Base-by-base conservation (phyloP, 2,888 invertebrate species). In the Nesidiocoris tenuis region DNA sequence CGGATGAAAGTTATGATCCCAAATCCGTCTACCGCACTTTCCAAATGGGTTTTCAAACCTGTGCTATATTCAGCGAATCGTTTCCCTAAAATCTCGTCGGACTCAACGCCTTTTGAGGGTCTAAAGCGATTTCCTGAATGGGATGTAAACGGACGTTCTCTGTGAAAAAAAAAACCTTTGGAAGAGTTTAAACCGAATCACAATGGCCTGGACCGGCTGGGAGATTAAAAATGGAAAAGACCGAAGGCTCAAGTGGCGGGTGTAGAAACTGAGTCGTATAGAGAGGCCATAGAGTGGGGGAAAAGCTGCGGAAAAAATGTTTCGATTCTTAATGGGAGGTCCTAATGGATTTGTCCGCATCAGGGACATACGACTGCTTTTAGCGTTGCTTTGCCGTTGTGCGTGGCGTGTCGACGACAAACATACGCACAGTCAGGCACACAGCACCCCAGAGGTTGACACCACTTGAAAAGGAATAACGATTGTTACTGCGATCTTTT, bases 261-360 rank as follows among this genome's bases (percentile, higher is more conserved):
- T 21, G 21, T 39, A 25, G 55, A 7, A n/a, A n/a, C 54, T 25
- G 59, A 70, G 21, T 57, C 57, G 54, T 56, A 25, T n/a, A n/a
- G 22, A 63, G 59, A 67, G n/a, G n/a, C n/a, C n/a, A n/a, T n/a
- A n/a, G n/a, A n/a, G 61, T 17, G 59, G 59, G 70, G 59, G 70
- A 70, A 70, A 70, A 70, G 70, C 70, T n/a, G 59, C 59, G 70
- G 70, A 70, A 70, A 70, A 70, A 70, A 70, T 70, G 70, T 70
- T 70, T 70, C 70, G 70, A 70, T 70, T 70, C 70, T 70, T 70
- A 70, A 70, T 70, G 70, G 70, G 70, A 24, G 57, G 70, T 59
- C 66, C 70, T 70, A 70, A 70, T 70, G 70, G 70, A 70, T 70
- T 70, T 70, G 70, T 70, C 70, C 70, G 70, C 59, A 70, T 70